Base-by-base conservation (phyloP, 2,888 invertebrate genomes). In the Macrophya alboannulata region DNA sequence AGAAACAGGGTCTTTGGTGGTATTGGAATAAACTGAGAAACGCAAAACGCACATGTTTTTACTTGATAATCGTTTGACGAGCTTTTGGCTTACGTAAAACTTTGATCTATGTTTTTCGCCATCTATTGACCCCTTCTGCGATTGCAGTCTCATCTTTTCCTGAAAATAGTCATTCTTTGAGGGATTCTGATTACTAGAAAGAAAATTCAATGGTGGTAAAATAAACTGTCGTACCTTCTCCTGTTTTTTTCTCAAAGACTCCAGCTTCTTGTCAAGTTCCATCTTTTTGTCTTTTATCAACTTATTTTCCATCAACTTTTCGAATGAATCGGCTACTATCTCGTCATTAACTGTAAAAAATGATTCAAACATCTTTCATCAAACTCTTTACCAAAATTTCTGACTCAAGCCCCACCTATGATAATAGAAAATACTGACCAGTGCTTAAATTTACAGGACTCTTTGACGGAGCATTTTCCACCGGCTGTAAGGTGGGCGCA, bases 191-290 rank as follows among this genome's bases (percentile, higher is more conserved):
- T n/a, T 8, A 59, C 1, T 43, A 12, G 21, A 12, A 37, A 5
- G 40, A 83, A 40, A 68, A 51, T 48, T 84, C 40, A 86, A 81
- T 89, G 21, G 48, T 55, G 5, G 8, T 17, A 55, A n/a, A n/a
- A n/a, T n/a, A 55, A 55, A 71, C 31, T 1, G 21, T 15, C 77
- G 92, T 87, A 93, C 95, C 94, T 97, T 97, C 89, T 97, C 97
- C 90, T 97, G 97, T 90, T 98, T 98, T 91, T 97, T 96, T 84
- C 97, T 95, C 86, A 99, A 92, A 45, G 96, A 95, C 89, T 98
- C 98, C 85, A 99, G 93, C 92, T 99, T 98, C 92, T 98, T 98
- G 85, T 98, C 97, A 88, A 98, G 94, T 92, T 99, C 98, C 0
- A 95, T 91, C 71, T 96, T 95, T 91, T 98, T 98, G 90, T 98